Base-by-base conservation (phyloP, 2,888 invertebrate species). In the Chrysotoxum bicinctum region DNA sequence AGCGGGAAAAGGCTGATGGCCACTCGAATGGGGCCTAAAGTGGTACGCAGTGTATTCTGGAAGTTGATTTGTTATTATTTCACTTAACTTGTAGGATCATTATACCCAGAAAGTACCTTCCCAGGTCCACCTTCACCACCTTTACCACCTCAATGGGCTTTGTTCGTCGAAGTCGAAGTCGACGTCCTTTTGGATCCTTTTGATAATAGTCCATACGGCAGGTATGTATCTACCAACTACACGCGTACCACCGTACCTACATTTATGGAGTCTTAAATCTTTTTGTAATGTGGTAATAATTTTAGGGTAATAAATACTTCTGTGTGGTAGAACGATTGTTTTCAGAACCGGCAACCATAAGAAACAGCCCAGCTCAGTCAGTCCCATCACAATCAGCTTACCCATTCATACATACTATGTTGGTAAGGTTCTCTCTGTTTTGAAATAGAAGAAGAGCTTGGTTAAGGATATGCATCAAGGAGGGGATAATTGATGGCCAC, bases 51-150 rank as follows among this genome's bases (percentile, higher is more conserved):
- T 68, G 76, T 76, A 85, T 85, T 68, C 76, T 85, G 80, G 81
- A 80, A 85, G 85, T 85, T 85, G 85, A 85, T 85, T 85, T 85
- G 85, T 85, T 85, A 85, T 85, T 85, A 85, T 85, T 85, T 85
- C 85, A 85, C 85, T 85, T 85, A 85, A 85, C 85, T 85, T 81
- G 85, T 85, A 85, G 85, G 81, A 85, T 85, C 80, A 85, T 85
- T 85, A 85, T 85, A 50, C 76, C 58, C 76, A 69, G 81, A 56
- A 69, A 62, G 70, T 72, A 60, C 37, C 37, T 72, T 48, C 37
- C 37, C n/a, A n/a, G 0, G 4, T 4, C 3, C 10, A 43, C 21
- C 21, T 23, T 14, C 66, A n/a, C 48, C 21, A 66, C 48, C 66
- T 73, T 35, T 45, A 62, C 73, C 80, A 85, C 80, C 80, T 85